Evolutionary conservation across 2,113 vertebrate genomes (phyloP).

Genomic region (Struthidea cinerea): DNA sequence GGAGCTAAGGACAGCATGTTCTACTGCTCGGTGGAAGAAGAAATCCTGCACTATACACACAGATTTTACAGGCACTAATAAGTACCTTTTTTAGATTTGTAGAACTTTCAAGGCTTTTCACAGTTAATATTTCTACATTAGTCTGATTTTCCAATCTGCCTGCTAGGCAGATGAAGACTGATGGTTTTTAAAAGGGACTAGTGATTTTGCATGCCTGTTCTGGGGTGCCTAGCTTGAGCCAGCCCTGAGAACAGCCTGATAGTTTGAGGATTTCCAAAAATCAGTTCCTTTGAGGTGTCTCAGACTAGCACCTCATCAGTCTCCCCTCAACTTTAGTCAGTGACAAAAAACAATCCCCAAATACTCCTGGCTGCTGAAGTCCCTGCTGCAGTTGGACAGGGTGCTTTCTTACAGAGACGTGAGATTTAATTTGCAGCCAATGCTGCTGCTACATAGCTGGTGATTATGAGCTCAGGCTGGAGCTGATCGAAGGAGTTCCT

Average conservation of each 20-base stretch:
- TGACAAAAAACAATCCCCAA: not conserved
- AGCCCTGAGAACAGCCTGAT: not conserved
- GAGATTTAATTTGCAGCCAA: not conserved
- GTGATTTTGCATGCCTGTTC: slow-evolving; percentile 10
- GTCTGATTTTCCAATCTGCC: slow-evolving; percentile 2
- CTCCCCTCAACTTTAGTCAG: not conserved
- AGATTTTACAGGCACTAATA: slow-evolving; percentile 19
- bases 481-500: not conserved
- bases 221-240: not conserved
- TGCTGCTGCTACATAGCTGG: not conserved
- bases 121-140: slow-evolving; percentile 56
- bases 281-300: slow-evolving; percentile 14
- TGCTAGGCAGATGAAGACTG: slow-evolving; percentile 5
- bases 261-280: slow-evolving; percentile 44
- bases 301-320: slow-evolving; percentile 23
- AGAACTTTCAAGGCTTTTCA: slow-evolving; percentile 44
- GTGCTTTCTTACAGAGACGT: not conserved
- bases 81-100: not conserved
- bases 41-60: not conserved
- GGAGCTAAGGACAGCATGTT: slow-evolving; percentile 5
- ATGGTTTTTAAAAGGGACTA: slow-evolving; percentile 20
- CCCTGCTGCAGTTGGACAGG: not conserved
- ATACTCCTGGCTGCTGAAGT: not conserved
- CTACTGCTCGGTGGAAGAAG: not conserved
- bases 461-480: not conserved